A percentile compares a stretch with the other conserved stretches of the same genome.
Conservation (phyloP, 1,140 invertebrate species). For the Meloidogyne exigua region DNA sequence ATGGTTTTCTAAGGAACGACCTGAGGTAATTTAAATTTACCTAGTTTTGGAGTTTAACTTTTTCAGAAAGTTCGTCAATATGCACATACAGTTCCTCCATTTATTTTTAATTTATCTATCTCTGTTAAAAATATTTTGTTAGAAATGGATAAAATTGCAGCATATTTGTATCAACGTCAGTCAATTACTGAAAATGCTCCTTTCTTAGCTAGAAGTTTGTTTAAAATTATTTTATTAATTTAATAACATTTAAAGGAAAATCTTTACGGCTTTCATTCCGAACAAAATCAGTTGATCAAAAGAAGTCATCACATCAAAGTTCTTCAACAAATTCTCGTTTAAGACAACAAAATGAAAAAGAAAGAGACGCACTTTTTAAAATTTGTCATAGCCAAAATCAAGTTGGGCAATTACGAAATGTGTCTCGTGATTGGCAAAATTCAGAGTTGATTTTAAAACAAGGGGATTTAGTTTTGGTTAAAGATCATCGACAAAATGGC, state of each 20-base stretch:
- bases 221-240: neutral
- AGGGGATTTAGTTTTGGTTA: slow-evolving; percentile 36
- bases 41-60: neutral
- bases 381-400: slow-evolving; percentile 30
- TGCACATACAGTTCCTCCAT: slow-evolving; percentile 8
- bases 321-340: neutral
- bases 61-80: slow-evolving; percentile 25
- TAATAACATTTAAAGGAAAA: slow-evolving; percentile 22
- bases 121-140: slow-evolving; percentile 13
- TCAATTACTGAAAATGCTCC: slow-evolving; percentile 10
- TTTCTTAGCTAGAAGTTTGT: slow-evolving; percentile 8
- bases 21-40: slow-evolving; percentile 38
- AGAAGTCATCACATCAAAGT: slow-evolving; percentile 1
- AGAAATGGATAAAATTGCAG: slow-evolving; percentile 25
- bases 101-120: slow-evolving; percentile 14
- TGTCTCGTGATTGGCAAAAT: slow-evolving; percentile 22
- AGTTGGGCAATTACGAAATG: slow-evolving; percentile 17
- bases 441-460: slow-evolving; percentile 20
- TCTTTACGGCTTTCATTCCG: slow-evolving; percentile 22
- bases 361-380: slow-evolving; percentile 41
- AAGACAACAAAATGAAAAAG: slow-evolving; percentile 36
- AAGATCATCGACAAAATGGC: slow-evolving; percentile 21
- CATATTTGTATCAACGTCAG: slow-evolving; percentile 17
- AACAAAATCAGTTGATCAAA: slow-evolving; percentile 1
- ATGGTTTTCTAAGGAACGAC: slow-evolving; percentile 29